A percentile compares a stretch with the other conserved stretches of the same genome.
Conservation (phyloP, 2,113 vertebrate species). For the human (Homo sapiens) region DNA sequence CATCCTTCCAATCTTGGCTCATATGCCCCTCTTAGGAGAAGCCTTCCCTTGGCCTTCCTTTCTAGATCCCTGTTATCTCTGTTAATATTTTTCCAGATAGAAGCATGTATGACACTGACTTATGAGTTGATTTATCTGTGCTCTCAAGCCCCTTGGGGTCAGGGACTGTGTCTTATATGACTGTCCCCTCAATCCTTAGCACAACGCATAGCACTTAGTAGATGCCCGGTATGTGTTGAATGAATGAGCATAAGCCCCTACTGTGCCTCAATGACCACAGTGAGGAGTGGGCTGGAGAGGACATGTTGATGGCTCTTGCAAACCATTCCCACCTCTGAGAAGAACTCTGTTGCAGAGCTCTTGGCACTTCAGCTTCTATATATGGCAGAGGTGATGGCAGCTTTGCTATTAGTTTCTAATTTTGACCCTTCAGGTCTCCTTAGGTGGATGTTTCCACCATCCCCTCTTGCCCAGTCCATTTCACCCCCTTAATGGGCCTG, state of each 20-base stretch:
- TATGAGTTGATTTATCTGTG: neutral
- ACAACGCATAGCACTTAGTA: too few relatives aligned
- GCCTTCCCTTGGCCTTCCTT: neutral
- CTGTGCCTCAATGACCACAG: neutral
- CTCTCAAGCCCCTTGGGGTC: neutral
- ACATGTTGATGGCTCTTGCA: rapidly evolving
- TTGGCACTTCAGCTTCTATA: neutral
- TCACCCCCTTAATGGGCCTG: neutral
- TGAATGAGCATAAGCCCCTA: neutral
- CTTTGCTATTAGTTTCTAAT: neutral
- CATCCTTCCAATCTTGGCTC: neutral
- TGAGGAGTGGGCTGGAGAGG: neutral
- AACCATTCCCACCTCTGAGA: neutral
- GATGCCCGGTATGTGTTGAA: neutral
- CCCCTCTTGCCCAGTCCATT: neutral
- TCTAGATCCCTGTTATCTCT: neutral
- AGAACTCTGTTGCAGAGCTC: neutral
- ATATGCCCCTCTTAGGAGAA: neutral
- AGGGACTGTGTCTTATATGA: neutral
- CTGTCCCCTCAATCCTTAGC: neutral
- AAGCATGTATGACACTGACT: neutral
- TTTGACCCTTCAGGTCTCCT: neutral
- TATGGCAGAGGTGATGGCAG: neutral
- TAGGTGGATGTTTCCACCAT: neutral
- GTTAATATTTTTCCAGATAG: neutral